Evolutionary conservation across 2,888 invertebrate species (phyloP).

Genomic region (Trilocha varians): DNA sequence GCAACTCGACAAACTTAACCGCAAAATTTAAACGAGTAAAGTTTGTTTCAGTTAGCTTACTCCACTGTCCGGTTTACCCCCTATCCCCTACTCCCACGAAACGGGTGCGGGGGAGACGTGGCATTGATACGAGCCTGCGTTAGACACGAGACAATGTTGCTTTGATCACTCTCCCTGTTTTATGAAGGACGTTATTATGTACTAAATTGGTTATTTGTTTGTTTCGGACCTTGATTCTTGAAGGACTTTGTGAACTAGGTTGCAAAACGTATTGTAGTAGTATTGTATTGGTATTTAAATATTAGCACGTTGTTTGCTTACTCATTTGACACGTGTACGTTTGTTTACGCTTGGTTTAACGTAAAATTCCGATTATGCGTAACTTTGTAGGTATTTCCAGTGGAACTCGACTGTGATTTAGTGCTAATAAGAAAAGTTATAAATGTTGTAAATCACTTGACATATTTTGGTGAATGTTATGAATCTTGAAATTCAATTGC

Average conservation of each 20-base stretch:
- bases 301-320: neutral
- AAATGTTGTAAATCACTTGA: no score
- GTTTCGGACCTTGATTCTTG: neutral
- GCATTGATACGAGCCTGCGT: constrained; percentile 47
- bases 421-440: no score
- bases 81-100: constrained; percentile 14
- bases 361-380: no score
- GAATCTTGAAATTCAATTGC: no score
- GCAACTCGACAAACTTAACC: constrained; percentile 50
- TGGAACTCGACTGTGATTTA: no score
- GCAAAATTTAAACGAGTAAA: constrained; percentile 73
- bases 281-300: neutral
- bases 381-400: no score
- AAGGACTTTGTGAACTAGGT: neutral
- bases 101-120: constrained; percentile 19
- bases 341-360: neutral
- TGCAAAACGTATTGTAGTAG: neutral
- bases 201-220: neutral
- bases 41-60: constrained; percentile 63
- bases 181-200: constrained; percentile 24
- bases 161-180: constrained; percentile 38
- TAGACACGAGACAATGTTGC: constrained; percentile 41
- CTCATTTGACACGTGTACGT: neutral
- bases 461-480: no score
- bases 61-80: constrained; percentile 50